These are phyloP conservation scores for Todus mexicanus DNA, from an alignment of 2,797 vertebrate species.

Conservation along the genomic window DNA sequence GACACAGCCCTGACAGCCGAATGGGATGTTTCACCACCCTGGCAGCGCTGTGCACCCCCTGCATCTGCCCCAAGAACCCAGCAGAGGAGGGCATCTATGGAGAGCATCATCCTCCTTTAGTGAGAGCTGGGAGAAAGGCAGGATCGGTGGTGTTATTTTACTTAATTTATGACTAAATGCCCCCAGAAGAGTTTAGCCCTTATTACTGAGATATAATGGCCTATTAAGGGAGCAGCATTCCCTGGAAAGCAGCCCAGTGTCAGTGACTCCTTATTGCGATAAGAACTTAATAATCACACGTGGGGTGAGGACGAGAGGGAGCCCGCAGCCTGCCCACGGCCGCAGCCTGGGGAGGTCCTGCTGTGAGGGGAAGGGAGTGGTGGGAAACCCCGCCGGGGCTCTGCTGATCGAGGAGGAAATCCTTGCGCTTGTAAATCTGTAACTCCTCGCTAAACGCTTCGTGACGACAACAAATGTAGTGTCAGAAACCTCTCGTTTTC, in stretches of 20 bases:
- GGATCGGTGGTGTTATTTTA: slow-evolving; percentile 41
- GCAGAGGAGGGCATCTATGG: background rate
- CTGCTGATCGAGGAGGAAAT: slow-evolving; percentile 29
- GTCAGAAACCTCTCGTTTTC: slow-evolving; percentile 27
- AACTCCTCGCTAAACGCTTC: slow-evolving; percentile 30
- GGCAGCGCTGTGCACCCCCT: background rate
- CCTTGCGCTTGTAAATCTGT: slow-evolving; percentile 2
- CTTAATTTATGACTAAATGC: slow-evolving; percentile 64
- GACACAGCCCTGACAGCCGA: rapidly evolving
- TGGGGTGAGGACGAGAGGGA: slow-evolving; percentile 44
- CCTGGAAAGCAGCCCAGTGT: slow-evolving; percentile 63
- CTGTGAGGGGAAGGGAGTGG: background rate
- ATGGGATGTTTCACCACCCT: background rate
- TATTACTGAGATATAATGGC: slow-evolving; percentile 54
- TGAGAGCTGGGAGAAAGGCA: background rate
- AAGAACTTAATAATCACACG: slow-evolving; percentile 64
- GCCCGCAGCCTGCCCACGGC: background rate
- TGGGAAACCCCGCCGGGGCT: background rate
- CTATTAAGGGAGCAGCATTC: slow-evolving; percentile 65
- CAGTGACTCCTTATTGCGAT: slow-evolving; percentile 61
- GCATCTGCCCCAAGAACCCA: background rate
- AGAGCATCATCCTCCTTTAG: background rate
- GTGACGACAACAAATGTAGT: slow-evolving; percentile 4
- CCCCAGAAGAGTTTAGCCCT: slow-evolving; percentile 63
- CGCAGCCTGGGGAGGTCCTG: background rate